Base-by-base conservation (phyloP, 2,888 invertebrate genomes). In the Brachycybe producta region DNA sequence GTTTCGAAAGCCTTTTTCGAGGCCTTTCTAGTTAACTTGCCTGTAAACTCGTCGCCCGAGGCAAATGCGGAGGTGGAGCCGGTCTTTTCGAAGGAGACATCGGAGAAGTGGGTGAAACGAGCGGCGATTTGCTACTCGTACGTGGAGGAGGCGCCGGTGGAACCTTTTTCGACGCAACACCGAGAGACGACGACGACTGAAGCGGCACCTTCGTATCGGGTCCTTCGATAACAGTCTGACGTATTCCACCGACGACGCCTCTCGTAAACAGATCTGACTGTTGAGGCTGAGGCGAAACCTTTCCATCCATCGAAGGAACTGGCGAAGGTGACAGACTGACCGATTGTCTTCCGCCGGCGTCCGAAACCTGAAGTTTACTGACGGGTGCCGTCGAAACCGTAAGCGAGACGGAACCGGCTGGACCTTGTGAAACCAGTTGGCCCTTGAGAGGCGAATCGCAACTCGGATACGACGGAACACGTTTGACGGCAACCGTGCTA, bases 81-180 rank as follows among this genome's bases (percentile, higher is more conserved):
- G 41, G 27, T 47, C 53, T 45, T 24, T 51, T 49, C 8, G 55
- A 50, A 27, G 57, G 54, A 67, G 60, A 77, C 75, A 21, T 82
- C 79, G 56, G 81, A 79, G 59, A 55, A 38, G 85, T 81, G 19
- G 88, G 87, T 42, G 86, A 86, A 23, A 85, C 82, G 60, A 87
- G 71, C 1, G 88, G 88, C 17, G 87, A 86, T 62, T 85, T 81
- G 43, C 86, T 86, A 59, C 85, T 84, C 58, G 87, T 87, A 57
- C 88, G 76, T n/a, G 88, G 88, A 26, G 88, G 88, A 27, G 90
- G 85, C n/a, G 85, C 88, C 17, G 88, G 90, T 5, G 88, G 88
- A 39, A 84, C 79, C 43, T 54, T 50, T 40, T 55, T 49, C 72
- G 53, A 84, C 70, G 64, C 85, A 84, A 34, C 80, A 78, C 63